Evolutionary conservation across 2,113 vertebrate species (phyloP), one percentile per base, ranked within the genome.

Genomic region (Chionomys nivalis): DNA sequence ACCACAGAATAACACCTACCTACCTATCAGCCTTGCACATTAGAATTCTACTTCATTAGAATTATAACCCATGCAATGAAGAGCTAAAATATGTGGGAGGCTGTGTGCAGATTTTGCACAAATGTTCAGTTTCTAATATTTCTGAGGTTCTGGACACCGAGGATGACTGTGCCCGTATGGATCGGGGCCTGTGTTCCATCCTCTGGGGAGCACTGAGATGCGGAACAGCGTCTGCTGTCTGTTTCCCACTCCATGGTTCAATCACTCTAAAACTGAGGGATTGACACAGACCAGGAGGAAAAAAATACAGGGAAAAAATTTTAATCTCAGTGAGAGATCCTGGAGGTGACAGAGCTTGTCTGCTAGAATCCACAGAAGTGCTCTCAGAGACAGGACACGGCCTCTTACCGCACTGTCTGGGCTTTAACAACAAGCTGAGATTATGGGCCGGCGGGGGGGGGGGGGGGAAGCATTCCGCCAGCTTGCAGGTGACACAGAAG

Each of bases 241-340:
- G 36, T 28, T 82, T 76, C 58, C 42, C 58, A 13, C 70, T 77
- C 12, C 66, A 19, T 23, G 2, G 47, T 36, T 92, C 49, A 55
- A 66, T 28, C 26, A 36, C 7, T 9, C 28, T 75, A 12, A 77
- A 31, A 72, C 58, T 39, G 3, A 63, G 10, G 10, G 8, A 42
- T 7, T 44, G 55, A 28, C 23, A 7, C 23, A 8, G 61, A 90
- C 44, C 49, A 58, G 6, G 16, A 16, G 47, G 24, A 81, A 39
- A 49, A 77, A 90, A 79, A 89, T 0, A 68, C 70, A 73, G 89
- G 16, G 23, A 78, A 89, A 76, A 79, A 90, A 88, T 76, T 17
- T 86, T 61, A 44, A 10, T 81, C 21, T 76, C 42, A 87, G 24
- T 58, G 68, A 58, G 72, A 72, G 49, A 39, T 70, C n/a, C 42